Evolutionary conservation across 2,888 invertebrate species (phyloP), one percentile per base, ranked within the genome.

Genomic region (Lypha dubia): DNA sequence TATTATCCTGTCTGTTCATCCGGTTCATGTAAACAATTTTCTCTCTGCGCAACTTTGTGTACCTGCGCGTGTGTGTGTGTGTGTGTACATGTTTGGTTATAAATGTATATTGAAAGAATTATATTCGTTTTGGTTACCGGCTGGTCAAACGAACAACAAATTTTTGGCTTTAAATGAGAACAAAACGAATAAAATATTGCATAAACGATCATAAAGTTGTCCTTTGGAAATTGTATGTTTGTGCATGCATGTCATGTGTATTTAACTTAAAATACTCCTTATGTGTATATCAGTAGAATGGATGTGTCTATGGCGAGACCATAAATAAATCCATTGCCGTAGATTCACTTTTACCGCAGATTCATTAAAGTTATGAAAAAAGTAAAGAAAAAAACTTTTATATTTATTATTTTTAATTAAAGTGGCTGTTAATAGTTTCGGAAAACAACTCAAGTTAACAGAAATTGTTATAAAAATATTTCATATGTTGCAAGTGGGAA

Each of bases 311-410:
- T 51, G 38, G 11, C 28, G 20, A 28, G 6, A 41, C 28, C 15
- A 51, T 62, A 28, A 56, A 51, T 62, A 28, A 56, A 76, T 80
- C 65, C 76, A 41, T 80, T 76, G 53, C 32, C 73, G 44, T 53
- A 67, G n/a, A n/a, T 71, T 65, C 65, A 71, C 71, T 53, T 46
- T 56, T 53, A 77, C 76, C 71, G 22, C 80, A 63, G 75, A 73
- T 84, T 84, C 71, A 80, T 84, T 84, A 76, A 76, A 82, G 49
- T 38, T 13, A 32, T 71, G 17, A 62, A 63, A n/a, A 32, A 62
- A 17, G n/a, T 24, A 44, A 11, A 49, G 38, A 11, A n/a, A 51
- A 49, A 24, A 41, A 53, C 11, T n/a, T n/a, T n/a, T n/a, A n/a
- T 15, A 38, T 35, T 68, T 15, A n/a, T n/a, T 44, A 13, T n/a